These are phyloP conservation scores for Rotaria magnacalcarata DNA, from an alignment of 2,888 invertebrate species.

Conservation along the genomic window DNA sequence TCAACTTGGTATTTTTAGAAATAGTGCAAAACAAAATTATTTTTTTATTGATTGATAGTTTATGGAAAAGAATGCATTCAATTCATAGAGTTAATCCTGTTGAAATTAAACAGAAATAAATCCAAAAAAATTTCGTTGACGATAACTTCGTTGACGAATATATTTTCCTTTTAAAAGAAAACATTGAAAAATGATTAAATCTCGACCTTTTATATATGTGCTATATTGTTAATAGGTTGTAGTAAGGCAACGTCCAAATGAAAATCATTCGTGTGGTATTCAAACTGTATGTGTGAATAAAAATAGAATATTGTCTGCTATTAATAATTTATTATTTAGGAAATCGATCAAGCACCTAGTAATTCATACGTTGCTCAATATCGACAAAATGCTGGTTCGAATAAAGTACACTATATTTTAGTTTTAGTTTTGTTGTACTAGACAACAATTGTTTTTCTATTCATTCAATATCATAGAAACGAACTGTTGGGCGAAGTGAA, in stretches of 20 bases:
- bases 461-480: background rate
- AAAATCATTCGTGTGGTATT: slow-evolving; percentile 23
- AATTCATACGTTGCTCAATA: background rate
- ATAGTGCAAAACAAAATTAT: no score
- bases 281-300: background rate
- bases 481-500: background rate
- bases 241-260: background rate
- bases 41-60: no score
- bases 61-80: no score
- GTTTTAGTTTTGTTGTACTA: no score
- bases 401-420: background rate
- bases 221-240: background rate
- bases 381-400: background rate
- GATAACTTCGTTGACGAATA: no score
- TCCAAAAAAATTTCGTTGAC: no score
- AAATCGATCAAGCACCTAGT: background rate
- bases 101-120: no score
- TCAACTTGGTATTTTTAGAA: no score
- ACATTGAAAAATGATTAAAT: no score
- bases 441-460: background rate
- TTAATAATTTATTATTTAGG: background rate
- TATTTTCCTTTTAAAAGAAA: no score
- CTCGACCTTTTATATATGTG: no score
- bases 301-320: background rate
- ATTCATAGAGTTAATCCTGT: no score